A percentile compares a stretch with the other conserved stretches of the same genome.
phyloP scores from a whole-genome alignment of 2,797 vertebrate species.

The Clarias laeviceps region DNA sequence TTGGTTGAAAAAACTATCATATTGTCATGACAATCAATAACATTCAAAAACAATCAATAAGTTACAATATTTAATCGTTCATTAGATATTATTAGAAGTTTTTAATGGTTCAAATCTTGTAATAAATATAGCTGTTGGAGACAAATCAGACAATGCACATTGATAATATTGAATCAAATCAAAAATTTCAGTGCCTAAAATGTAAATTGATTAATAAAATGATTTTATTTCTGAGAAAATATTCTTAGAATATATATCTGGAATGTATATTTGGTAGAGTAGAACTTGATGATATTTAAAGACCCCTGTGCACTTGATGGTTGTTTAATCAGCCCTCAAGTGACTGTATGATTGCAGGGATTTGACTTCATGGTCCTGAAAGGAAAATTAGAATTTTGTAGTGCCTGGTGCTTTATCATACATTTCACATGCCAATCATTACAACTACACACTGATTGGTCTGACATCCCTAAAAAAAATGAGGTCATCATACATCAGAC shows the following conservation, averaged over 20 bases:
- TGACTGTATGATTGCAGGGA: background rate
- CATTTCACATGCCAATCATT: slow-evolving; percentile 7
- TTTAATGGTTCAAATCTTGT: too few relatives aligned
- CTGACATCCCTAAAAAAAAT: background rate
- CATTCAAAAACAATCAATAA: too few relatives aligned
- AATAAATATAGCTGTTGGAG: too few relatives aligned
- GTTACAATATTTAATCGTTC: too few relatives aligned
- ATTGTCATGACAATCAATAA: too few relatives aligned
- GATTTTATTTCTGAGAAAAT: background rate
- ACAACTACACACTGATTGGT: background rate
- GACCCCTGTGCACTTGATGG: background rate
- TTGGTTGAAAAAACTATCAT: too few relatives aligned
- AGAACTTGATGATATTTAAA: background rate
- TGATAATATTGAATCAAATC: too few relatives aligned
- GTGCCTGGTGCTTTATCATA: background rate
- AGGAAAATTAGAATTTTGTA: background rate
- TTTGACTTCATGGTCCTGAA: slow-evolving; percentile 6
- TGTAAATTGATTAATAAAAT: background rate
- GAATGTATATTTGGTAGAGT: background rate
- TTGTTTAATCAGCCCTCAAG: background rate
- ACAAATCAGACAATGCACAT: too few relatives aligned
- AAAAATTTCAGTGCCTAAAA: too few relatives aligned
- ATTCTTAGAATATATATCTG: too few relatives aligned
- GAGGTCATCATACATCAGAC: background rate
- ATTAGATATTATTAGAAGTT: too few relatives aligned